Percentiles rank a stretch among this genome's conserved stretches.
Conservation (phyloP, 2,113 vertebrate species). For the Patagioenas fasciata region DNA sequence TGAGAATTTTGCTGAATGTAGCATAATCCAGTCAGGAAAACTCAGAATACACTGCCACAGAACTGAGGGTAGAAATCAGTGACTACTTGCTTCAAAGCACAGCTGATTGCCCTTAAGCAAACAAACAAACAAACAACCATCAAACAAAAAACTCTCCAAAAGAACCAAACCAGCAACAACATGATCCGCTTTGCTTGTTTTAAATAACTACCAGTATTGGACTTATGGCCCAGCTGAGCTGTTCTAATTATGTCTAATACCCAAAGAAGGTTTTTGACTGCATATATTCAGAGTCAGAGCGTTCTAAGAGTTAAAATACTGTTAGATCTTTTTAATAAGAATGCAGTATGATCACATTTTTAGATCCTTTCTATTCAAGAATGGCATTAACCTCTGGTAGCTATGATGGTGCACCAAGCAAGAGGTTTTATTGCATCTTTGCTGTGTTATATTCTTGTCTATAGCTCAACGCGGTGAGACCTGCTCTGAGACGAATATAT, state of each 20-base stretch:
- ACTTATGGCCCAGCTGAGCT: neutral
- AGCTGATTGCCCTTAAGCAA: neutral
- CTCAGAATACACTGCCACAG: neutral
- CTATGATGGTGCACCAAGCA: neutral
- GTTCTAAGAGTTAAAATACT: neutral
- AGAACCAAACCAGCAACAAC: neutral
- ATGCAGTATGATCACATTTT: neutral
- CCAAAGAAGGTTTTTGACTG: neutral
- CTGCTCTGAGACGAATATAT: neutral
- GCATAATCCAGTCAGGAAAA: neutral
- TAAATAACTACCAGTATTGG: neutral
- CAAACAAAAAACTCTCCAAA: neutral
- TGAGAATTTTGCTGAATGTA: neutral
- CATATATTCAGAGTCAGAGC: neutral
- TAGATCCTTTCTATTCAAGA: neutral
- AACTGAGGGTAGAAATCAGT: neutral
- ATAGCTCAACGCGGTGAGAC: neutral
- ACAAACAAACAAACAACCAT: neutral
- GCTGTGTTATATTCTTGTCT: neutral
- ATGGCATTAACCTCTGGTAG: neutral
- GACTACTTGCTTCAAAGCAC: neutral
- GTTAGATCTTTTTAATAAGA: neutral
- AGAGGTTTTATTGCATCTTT: neutral
- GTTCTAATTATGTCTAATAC: neutral
- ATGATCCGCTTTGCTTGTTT: neutral